Conservation (phyloP, 2,888 invertebrate genomes). For the Hydropsyche betteni region DNA sequence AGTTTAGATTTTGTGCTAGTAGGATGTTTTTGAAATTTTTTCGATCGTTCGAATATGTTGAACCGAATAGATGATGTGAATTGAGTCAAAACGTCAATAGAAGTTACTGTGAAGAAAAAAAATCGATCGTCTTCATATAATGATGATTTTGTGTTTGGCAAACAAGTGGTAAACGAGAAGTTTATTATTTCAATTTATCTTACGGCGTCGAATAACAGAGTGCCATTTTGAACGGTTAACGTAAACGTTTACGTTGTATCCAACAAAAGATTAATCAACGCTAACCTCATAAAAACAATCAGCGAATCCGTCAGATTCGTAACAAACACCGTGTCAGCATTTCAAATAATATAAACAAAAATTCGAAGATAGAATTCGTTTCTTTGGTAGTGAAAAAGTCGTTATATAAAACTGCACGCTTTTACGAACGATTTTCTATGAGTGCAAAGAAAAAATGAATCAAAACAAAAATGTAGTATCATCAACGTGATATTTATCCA, state of each 20-base stretch:
- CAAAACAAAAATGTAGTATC: neutral
- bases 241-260: constrained; percentile 1
- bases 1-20: neutral
- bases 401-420: constrained; percentile 10
- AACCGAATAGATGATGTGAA: too few species aligned
- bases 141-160: too few species aligned
- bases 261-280: constrained; percentile 24
- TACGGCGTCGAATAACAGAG: too few species aligned
- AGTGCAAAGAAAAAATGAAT: neutral
- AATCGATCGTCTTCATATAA: too few species aligned
- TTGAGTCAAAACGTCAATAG: too few species aligned
- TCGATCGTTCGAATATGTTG: too few species aligned
- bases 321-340: neutral
- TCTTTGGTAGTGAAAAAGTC: neutral
- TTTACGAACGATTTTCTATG: neutral
- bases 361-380: constrained; percentile 1
- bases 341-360: constrained; percentile 6
- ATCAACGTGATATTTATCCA: constrained; percentile 20
- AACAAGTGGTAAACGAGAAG: too few species aligned
- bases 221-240: too few species aligned
- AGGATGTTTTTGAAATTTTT: too few species aligned
- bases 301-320: neutral
- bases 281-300: constrained; percentile 28
- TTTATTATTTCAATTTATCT: too few species aligned
- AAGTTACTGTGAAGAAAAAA: too few species aligned